Conservation (phyloP, 64 coral and sea anemone species). For the Stichodactyla mertensii region DNA sequence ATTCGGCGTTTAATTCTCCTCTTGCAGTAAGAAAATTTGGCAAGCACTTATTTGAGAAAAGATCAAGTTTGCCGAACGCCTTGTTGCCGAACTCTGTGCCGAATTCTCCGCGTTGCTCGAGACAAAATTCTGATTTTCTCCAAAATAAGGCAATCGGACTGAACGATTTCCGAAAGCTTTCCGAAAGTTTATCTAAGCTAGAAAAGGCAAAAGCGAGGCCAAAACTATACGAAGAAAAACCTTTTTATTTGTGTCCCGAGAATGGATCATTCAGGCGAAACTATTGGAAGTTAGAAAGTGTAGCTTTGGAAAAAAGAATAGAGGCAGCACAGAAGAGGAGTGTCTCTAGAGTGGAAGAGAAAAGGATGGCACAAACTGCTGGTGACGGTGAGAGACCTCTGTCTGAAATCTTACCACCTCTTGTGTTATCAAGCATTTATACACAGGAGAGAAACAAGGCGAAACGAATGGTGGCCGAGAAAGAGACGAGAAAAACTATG, state of each 20-base stretch:
- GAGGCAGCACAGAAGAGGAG: background rate
- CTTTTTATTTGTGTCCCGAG: constrained; percentile 17
- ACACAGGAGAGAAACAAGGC: constrained; percentile 5
- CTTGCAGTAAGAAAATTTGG: background rate
- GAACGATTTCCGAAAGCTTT: background rate
- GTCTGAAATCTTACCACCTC: background rate
- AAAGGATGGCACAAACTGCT: background rate
- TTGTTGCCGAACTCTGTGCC: background rate
- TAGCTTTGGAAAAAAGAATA: background rate
- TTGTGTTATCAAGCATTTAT: background rate
- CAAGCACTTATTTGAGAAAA: background rate
- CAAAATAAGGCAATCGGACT: background rate
- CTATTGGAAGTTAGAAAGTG: constrained; percentile 4
- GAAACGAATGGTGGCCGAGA: background rate
- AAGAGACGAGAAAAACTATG: background rate
- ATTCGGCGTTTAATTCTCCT: background rate
- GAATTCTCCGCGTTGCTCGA: background rate
- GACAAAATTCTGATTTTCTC: background rate
- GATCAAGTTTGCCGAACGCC: background rate
- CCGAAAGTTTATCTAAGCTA: background rate
- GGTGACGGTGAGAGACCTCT: background rate
- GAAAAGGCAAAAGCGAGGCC: constrained; percentile 5
- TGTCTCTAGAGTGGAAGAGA: background rate
- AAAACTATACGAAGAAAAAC: background rate
- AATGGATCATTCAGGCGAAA: constrained; percentile 12